Evolutionary conservation across 1,140 invertebrate species (phyloP).

Genomic region (Metaphire vulgaris): DNA sequence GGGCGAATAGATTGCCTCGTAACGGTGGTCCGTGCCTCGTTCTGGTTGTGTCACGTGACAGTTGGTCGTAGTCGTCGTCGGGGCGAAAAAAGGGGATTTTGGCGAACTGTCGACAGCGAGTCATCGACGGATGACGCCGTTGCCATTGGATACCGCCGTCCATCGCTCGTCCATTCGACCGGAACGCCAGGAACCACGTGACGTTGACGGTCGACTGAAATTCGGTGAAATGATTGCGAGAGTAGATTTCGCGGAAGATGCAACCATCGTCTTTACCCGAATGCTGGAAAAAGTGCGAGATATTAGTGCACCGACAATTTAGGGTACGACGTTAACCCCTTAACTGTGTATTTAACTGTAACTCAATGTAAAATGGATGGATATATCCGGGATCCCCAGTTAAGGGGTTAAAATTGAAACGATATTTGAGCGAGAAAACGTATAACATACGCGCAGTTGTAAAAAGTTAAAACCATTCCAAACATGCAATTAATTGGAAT

Average conservation of each 20-base stretch:
- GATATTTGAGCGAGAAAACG: no score
- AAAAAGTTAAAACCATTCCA: no score
- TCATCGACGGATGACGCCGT: background rate
- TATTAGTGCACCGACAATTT: no score
- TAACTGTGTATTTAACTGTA: no score
- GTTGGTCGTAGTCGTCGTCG: background rate
- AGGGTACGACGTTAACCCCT: no score
- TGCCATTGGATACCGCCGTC: conserved; percentile 11
- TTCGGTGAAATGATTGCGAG: conserved; percentile 8
- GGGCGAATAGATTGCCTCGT: no score
- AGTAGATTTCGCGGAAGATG: conserved; percentile 10
- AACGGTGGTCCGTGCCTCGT: no score
- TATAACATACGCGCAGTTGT: no score
- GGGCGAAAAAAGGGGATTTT: background rate
- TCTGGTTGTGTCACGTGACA: background rate
- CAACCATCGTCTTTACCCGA: conserved; percentile 6
- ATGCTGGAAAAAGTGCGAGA: conserved; percentile 5
- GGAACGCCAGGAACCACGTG: conserved; percentile 10
- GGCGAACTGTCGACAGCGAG: background rate
- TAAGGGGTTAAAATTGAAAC: no score
- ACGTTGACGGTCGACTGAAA: conserved; percentile 13
- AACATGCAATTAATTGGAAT: no score
- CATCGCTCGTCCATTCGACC: background rate
- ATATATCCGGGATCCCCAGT: no score
- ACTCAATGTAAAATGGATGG: no score